Evolutionary conservation across 2,888 invertebrate species (phyloP).

Genomic region (Thera britannica): DNA sequence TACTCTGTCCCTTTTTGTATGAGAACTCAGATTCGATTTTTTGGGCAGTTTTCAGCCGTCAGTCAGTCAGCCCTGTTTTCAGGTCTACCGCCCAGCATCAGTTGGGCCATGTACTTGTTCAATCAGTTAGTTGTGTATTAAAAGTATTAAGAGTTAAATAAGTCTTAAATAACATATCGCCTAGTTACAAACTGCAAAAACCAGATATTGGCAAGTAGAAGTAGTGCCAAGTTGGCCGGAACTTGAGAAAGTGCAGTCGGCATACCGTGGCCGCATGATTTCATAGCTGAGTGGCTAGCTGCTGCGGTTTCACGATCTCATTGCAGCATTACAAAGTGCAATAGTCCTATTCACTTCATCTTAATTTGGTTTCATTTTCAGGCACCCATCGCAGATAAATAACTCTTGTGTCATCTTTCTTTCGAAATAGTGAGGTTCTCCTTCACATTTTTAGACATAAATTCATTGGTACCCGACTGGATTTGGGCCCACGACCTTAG

Average conservation of each 20-base stretch:
- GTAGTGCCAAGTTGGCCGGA: conserved; percentile 47
- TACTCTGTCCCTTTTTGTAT: too few species aligned
- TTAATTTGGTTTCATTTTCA: conserved; percentile 15
- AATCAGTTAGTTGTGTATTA: too few species aligned
- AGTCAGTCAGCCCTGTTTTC: too few species aligned
- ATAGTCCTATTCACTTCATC: conserved; percentile 20
- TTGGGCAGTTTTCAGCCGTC: not conserved
- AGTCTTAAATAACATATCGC: not conserved
- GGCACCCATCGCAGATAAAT: not conserved
- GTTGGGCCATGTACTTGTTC: too few species aligned
- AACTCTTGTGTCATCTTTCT: not conserved
- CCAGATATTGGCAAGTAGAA: conserved; percentile 25
- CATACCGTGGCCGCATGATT: conserved; percentile 77
- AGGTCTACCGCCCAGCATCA: too few species aligned
- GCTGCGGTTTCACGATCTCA: conserved; percentile 70
- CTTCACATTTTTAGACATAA: too few species aligned
- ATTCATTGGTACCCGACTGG: too few species aligned
- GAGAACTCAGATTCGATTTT: not conserved
- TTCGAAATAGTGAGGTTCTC: too few species aligned
- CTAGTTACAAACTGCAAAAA: conserved; percentile 17
- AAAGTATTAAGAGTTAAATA: too few species aligned
- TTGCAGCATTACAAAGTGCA: conserved; percentile 49
- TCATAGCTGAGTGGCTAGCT: conserved; percentile 76
- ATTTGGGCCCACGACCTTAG: too few species aligned
- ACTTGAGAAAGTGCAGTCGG: conserved; percentile 76